Evolutionary conservation across 2,797 vertebrate genomes (phyloP), one percentile per base, ranked within the genome.

Genomic region (Lepidocolaptes lacrymiger): DNA sequence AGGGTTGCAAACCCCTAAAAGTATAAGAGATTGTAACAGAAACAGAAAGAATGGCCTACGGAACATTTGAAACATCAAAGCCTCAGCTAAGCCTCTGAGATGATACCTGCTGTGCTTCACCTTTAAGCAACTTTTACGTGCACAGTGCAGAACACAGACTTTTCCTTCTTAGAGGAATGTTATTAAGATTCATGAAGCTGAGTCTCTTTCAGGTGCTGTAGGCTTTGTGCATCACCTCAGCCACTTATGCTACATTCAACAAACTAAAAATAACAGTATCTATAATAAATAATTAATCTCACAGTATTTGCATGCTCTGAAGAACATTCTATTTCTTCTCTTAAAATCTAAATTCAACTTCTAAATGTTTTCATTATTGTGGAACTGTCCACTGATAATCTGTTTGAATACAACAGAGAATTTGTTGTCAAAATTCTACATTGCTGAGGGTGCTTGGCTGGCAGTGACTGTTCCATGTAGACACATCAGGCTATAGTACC

Each of bases 1-100:
- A 99, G 97, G 19, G 98, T 99, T 95, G 99, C 99, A 97, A 99
- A 99, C 54, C 99, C 99, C 99, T 99, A 94, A 55, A 83, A 88
- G 83, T 55, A 5, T 82, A 86, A 94, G 36, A 91, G 68, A 95
- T 86, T 26, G 41, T 76, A 91, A 93, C 30, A 90, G 54, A 85
- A 93, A 94, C 11, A 91, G 84, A 90, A 94, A 93, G 66, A 89
- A 92, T 46, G 13, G 73, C 51, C 87, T 88, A 78, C 81, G 74
- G 88, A 90, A 43, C 61, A 61, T 63, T 74, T 61, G 79, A 80
- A 74, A 79, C 79, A 96, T 89, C 77, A 95, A 84, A 92, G 91
- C 36, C 78, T 67, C 9, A 28, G 49, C 79, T 87, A 82, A 88
- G 46, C 51, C 84, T 88, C 91, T 78, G 88, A 91, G 85, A 94